Evolutionary conservation across 1,140 invertebrate genomes (phyloP).

Genomic region (Drosophila nikananu): DNA sequence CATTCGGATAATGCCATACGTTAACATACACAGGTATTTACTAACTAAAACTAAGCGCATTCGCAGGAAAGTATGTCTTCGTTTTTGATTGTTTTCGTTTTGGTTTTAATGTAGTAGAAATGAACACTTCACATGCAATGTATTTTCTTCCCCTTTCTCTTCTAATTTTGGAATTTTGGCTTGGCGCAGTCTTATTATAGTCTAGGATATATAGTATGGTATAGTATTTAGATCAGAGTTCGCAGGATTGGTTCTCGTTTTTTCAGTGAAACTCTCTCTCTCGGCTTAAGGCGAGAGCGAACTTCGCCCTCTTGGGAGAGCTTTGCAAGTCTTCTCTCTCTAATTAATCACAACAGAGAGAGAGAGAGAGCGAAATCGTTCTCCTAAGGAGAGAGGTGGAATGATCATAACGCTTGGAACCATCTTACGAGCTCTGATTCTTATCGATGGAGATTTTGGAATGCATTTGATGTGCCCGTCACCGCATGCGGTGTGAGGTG

Average conservation of each 20-base stretch:
- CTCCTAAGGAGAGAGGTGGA: neutral
- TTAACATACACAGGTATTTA: slow-evolving; percentile 24
- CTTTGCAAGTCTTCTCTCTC: neutral
- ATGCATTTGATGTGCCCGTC: slow-evolving; percentile 24
- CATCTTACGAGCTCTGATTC: neutral
- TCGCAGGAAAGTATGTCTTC: slow-evolving; percentile 20
- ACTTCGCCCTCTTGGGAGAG: neutral
- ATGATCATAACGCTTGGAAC: neutral
- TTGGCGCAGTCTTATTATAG: slow-evolving; percentile 45
- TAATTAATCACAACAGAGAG: no score
- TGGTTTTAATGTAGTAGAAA: slow-evolving; percentile 19
- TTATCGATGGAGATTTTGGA: slow-evolving; percentile 16
- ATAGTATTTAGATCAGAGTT: neutral
- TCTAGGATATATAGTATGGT: slow-evolving; percentile 28
- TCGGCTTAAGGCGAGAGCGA: no score
- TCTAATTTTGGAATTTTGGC: slow-evolving; percentile 29
- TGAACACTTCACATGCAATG: slow-evolving; percentile 29
- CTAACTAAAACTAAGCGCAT: slow-evolving; percentile 43
- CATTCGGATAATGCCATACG: slow-evolving; percentile 22
- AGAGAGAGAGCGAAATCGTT: neutral
- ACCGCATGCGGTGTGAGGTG: slow-evolving; percentile 26
- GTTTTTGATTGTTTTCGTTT: slow-evolving; percentile 36
- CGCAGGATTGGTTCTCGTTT: neutral
- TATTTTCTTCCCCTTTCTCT: neutral
- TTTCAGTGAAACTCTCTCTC: no score